A percentile compares a stretch with the other conserved stretches of the same genome.
Evolutionary conservation across 2,113 vertebrate genomes (phyloP).

Genomic region (Eonycteris spelaea): DNA sequence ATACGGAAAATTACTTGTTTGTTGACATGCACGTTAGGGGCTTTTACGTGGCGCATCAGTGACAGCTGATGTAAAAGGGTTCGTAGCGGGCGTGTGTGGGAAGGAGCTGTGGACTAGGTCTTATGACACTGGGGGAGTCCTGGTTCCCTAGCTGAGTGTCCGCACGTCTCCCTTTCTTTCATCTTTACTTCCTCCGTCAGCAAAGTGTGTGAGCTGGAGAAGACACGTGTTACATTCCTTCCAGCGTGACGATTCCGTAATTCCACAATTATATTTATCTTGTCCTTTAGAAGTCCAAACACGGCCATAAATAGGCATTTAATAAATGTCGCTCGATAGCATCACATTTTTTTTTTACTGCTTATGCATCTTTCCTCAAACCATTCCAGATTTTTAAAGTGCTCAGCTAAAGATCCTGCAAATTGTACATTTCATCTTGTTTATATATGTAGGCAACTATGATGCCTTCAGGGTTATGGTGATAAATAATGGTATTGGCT

Average conservation of each 20-base stretch:
- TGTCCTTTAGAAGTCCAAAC: conserved; percentile 26
- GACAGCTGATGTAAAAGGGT: neutral
- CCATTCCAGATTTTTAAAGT: conserved; percentile 37
- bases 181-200: neutral
- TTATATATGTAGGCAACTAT: conserved; percentile 43
- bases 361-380: conserved; percentile 34
- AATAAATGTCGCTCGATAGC: conserved; percentile 30
- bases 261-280: conserved; percentile 13
- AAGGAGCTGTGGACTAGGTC: neutral
- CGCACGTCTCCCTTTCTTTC: neutral
- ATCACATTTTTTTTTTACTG: conserved; percentile 25
- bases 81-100: neutral
- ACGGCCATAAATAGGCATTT: conserved; percentile 46
- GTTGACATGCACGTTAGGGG: neutral
- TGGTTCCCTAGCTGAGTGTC: neutral
- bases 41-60: neutral
- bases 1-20: neutral
- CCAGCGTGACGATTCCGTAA: neutral
- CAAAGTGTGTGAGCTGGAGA: neutral
- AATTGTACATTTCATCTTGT: conserved; percentile 57
- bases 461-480: conserved; percentile 61
- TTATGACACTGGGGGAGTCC: neutral
- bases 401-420: conserved; percentile 34
- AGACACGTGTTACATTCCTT: neutral
- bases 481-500: conserved; percentile 49